A percentile compares a stretch with the other conserved stretches of the same genome.
Evolutionary conservation across 1,140 invertebrate genomes (phyloP).

Genomic region (Tribolium madens): DNA sequence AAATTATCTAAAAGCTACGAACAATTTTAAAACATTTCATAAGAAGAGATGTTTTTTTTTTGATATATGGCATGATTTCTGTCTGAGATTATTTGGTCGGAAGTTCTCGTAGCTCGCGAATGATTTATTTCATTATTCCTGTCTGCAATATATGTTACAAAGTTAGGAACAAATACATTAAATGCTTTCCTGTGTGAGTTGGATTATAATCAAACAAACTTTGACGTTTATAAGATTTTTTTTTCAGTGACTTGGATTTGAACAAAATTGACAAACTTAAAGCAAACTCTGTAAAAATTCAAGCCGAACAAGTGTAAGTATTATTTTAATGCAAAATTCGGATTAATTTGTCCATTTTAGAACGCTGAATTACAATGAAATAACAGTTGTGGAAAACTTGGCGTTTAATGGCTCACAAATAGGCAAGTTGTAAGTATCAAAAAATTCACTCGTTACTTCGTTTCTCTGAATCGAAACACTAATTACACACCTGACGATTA

Average conservation of each 20-base stretch:
- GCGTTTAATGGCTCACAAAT: constrained; percentile 77
- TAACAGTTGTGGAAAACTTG: constrained; percentile 71
- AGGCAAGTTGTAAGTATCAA: constrained; percentile 73
- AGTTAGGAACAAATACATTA: constrained; percentile 14
- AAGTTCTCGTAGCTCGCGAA: not conserved
- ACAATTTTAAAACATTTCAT: not conserved
- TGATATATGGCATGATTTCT: not conserved
- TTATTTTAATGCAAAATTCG: not conserved
- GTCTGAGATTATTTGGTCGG: not conserved
- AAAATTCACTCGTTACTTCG: not conserved
- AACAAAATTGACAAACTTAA: constrained; percentile 69
- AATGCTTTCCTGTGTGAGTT: not conserved
- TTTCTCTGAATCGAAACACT: too few relatives aligned
- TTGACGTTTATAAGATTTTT: not conserved
- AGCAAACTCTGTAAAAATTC: constrained; percentile 68
- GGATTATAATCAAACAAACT: not conserved
- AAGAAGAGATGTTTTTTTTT: not conserved
- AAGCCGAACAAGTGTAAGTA: constrained; percentile 72
- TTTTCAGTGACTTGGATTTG: constrained; percentile 70
- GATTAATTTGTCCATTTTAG: constrained; percentile 62
- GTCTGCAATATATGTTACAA: not conserved
- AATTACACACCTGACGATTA: not conserved
- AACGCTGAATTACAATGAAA: constrained; percentile 73
- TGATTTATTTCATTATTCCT: constrained; percentile 11
- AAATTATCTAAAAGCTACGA: constrained; percentile 1